Conservation (phyloP, 2,888 invertebrate genomes). For the Macropis europaea region DNA sequence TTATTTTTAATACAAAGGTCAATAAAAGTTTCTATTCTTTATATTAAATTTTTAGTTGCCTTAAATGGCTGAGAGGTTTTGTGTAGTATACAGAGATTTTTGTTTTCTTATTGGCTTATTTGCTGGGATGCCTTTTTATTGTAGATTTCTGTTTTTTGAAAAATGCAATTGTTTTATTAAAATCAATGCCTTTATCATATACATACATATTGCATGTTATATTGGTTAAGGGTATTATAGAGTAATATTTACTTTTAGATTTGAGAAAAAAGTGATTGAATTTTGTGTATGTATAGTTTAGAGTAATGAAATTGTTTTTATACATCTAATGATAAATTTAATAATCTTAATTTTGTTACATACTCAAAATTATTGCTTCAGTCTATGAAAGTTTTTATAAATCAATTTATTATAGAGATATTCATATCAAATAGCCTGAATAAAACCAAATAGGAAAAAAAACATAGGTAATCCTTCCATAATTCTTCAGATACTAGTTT, state of each 20-base stretch:
- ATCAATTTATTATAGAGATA: not conserved
- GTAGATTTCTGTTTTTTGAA: slow-evolving; percentile 38
- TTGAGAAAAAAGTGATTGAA: slow-evolving; percentile 11
- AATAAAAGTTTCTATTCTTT: not conserved
- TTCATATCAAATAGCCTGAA: not conserved
- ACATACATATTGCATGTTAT: slow-evolving; percentile 52
- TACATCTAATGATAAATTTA: not conserved
- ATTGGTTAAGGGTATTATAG: slow-evolving; percentile 53
- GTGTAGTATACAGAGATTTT: slow-evolving; percentile 29
- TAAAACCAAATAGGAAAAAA: not conserved
- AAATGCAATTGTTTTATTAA: slow-evolving; percentile 39
- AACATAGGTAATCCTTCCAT: not conserved
- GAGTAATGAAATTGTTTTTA: slow-evolving; percentile 1
- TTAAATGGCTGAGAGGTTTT: slow-evolving; percentile 23
- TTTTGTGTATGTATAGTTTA: slow-evolving; percentile 26
- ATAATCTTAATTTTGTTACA: not conserved
- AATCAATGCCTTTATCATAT: slow-evolving; percentile 34
- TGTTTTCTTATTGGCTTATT: slow-evolving; percentile 48
- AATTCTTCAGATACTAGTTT: not conserved
- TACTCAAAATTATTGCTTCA: not conserved
- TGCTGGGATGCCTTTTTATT: slow-evolving; percentile 52
- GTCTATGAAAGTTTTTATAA: not conserved
- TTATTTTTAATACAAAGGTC: not conserved
- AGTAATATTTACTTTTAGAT: slow-evolving; percentile 23
- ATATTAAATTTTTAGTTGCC: slow-evolving; percentile 6